Conservation (phyloP, 2,797 vertebrate genomes). For the Ambastaia sidthimunki region DNA sequence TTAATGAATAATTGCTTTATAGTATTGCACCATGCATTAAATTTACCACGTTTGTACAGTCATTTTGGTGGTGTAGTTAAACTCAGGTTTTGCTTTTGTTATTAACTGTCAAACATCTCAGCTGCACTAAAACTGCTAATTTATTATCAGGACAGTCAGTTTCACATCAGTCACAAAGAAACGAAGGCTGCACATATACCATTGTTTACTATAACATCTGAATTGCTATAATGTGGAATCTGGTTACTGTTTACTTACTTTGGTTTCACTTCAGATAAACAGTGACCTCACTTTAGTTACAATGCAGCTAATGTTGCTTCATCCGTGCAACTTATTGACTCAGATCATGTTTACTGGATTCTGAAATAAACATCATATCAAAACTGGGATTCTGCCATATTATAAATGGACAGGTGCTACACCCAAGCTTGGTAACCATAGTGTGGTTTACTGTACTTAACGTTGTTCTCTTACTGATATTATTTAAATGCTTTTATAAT, state of each 20-base stretch:
- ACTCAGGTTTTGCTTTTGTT: conserved; percentile 70
- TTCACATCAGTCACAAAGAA: conserved; percentile 4
- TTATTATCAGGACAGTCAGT: conserved; percentile 39
- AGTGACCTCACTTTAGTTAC: not conserved
- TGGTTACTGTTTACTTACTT: conserved; percentile 34
- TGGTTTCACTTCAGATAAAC: not conserved
- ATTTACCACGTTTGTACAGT: too few relatives aligned
- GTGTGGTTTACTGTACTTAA: conserved; percentile 8
- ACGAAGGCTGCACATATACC: not conserved
- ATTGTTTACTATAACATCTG: not conserved
- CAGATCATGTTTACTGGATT: conserved; percentile 18
- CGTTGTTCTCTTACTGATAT: conserved; percentile 34
- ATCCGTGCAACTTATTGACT: not conserved
- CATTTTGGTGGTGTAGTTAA: conserved; percentile 60
- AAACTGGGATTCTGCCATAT: conserved; percentile 50
- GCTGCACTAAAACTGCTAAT: conserved; percentile 54
- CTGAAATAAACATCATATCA: not conserved
- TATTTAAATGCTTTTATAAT: conserved; percentile 22
- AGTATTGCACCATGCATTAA: not conserved
- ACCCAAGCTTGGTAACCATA: conserved; percentile 27
- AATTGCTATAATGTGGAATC: conserved; percentile 1
- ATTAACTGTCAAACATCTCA: conserved; percentile 64
- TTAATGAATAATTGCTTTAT: not conserved
- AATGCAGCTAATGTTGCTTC: conserved; percentile 28
- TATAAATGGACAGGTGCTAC: conserved; percentile 50